Evolutionary conservation across 2,888 invertebrate species (phyloP).

Genomic region (Erynnis tages): DNA sequence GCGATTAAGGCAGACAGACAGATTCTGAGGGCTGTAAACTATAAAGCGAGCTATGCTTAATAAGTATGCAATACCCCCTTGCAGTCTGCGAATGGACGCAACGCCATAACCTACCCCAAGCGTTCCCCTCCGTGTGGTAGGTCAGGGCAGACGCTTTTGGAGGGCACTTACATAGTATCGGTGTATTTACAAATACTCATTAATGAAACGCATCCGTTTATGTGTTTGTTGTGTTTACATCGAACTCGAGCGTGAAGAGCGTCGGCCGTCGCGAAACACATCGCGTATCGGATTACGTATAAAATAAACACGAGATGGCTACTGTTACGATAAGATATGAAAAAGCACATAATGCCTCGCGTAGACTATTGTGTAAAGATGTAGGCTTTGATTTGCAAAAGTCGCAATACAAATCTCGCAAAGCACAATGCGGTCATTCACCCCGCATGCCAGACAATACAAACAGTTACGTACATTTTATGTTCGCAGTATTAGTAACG

Average conservation of each 20-base stretch:
- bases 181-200: constrained; percentile 36
- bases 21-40: constrained; percentile 57
- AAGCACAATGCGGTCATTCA: constrained; percentile 27
- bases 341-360: constrained; percentile 4
- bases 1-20: constrained; percentile 64
- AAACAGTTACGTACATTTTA: constrained; percentile 27
- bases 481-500: constrained; percentile 27
- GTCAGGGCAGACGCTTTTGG: constrained; percentile 69
- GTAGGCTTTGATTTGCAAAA: constrained; percentile 25
- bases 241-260: not conserved
- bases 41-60: constrained; percentile 59
- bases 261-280: no score
- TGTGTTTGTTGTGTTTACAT: not conserved
- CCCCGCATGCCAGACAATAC: constrained; percentile 27
- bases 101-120: constrained; percentile 75
- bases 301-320: not conserved
- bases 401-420: constrained; percentile 28
- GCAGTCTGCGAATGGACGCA: constrained; percentile 71
- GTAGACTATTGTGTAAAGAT: constrained; percentile 17
- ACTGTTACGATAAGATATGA: not conserved
- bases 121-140: constrained; percentile 70
- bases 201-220: constrained; percentile 30
- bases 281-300: not conserved
- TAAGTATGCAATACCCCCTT: constrained; percentile 65
- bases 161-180: constrained; percentile 69